A percentile compares a stretch with the other conserved stretches of the same genome.
Evolutionary conservation across 2,888 invertebrate genomes (phyloP).

Genomic region (Phaonia tiefii): DNA sequence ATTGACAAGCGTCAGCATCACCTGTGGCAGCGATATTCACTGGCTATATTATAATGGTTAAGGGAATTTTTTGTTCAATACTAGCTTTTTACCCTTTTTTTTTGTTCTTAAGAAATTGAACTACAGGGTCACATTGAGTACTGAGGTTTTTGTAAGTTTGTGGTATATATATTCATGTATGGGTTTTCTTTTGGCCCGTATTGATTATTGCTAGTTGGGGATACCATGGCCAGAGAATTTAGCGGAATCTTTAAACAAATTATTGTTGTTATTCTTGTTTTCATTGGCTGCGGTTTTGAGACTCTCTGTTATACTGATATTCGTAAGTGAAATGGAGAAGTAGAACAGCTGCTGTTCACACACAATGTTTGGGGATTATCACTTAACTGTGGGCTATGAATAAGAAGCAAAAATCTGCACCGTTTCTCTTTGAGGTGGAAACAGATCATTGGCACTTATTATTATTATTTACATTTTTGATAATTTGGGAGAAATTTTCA

Average conservation of each 20-base stretch:
- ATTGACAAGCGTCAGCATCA: slow-evolving; percentile 54
- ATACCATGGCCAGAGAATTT: too few species aligned
- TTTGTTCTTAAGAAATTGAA: too few species aligned
- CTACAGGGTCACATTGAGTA: background rate
- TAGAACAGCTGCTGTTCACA: background rate
- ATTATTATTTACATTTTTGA: too few species aligned
- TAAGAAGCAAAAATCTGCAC: too few species aligned
- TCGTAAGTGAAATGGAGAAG: too few species aligned
- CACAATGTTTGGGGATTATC: slow-evolving; percentile 46
- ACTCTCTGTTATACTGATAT: slow-evolving; percentile 48
- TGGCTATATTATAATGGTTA: slow-evolving; percentile 17
- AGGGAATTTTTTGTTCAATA: slow-evolving; percentile 10
- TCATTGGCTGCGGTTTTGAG: slow-evolving; percentile 43
- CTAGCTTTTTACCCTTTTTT: too few species aligned
- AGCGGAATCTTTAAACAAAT: too few species aligned
- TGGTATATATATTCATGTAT: slow-evolving; percentile 58
- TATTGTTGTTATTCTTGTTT: background rate
- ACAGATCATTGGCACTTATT: too few species aligned
- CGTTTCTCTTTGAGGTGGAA: too few species aligned
- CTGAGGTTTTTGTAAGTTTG: slow-evolving; percentile 50
- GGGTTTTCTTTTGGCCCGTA: slow-evolving; percentile 28
- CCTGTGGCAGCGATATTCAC: slow-evolving; percentile 15
- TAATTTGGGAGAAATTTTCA: too few species aligned
- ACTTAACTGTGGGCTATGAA: slow-evolving; percentile 15
- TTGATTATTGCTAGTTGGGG: background rate